Evolutionary conservation across 2,113 vertebrate genomes (phyloP).

Genomic region (Carlito syrichta): DNA sequence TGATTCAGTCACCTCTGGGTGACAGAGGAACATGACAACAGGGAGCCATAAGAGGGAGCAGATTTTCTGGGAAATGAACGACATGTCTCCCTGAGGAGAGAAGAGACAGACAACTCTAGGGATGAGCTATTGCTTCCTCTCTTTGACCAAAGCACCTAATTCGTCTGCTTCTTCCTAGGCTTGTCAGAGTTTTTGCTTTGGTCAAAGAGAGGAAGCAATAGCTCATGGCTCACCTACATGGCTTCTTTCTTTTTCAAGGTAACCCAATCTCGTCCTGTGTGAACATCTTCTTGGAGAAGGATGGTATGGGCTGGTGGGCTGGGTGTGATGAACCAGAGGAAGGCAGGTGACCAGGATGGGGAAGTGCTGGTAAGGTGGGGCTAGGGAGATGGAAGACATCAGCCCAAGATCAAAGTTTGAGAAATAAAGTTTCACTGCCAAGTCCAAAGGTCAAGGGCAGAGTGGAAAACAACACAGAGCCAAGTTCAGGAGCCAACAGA

Average conservation of each 20-base stretch:
- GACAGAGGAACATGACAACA: not conserved
- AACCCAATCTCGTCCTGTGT: not conserved
- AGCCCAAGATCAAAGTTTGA: slow-evolving; percentile 22
- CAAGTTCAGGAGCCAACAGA: slow-evolving; percentile 35
- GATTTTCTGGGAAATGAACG: not conserved
- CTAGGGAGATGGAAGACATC: not conserved
- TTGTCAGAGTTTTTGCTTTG: not conserved
- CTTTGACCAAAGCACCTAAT: no score
- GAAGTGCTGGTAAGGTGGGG: not conserved
- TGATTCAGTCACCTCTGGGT: not conserved
- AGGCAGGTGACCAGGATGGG: not conserved
- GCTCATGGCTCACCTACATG: no score
- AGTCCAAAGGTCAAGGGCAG: slow-evolving; percentile 35
- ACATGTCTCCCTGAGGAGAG: not conserved
- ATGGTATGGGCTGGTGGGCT: not conserved
- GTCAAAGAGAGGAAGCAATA: not conserved
- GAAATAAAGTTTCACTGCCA: slow-evolving; percentile 34
- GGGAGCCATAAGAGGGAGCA: not conserved
- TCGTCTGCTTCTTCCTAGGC: not conserved
- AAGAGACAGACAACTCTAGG: not conserved
- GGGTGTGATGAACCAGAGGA: not conserved
- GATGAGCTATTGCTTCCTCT: no score
- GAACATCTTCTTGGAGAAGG: not conserved
- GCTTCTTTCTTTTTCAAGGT: not conserved
- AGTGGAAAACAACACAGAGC: slow-evolving; percentile 42